Conservation (phyloP, 2,113 vertebrate genomes). For the Anthoscopus minutus region DNA sequence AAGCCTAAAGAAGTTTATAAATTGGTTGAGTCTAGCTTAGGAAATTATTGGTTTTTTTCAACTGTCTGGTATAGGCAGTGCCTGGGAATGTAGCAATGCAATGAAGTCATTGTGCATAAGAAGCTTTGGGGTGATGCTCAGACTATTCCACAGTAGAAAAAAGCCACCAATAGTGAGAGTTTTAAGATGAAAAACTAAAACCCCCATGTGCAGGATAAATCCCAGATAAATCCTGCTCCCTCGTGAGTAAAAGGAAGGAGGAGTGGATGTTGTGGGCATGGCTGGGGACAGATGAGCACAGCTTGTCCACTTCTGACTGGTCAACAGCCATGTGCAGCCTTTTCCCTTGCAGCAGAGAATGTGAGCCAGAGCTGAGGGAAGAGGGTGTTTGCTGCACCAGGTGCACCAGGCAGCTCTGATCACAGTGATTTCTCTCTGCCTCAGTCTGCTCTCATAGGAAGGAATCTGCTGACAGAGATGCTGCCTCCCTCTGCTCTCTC, state of each 20-base stretch:
- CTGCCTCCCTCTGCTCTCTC: neutral
- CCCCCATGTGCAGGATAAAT: fast-evolving
- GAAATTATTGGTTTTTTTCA: neutral
- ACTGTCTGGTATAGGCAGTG: neutral
- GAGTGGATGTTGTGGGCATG: neutral
- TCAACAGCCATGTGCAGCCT: neutral
- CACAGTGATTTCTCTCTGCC: neutral
- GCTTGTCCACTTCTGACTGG: neutral
- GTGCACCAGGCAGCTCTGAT: neutral
- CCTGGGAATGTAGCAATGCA: neutral
- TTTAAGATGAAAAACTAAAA: neutral
- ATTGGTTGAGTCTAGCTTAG: neutral
- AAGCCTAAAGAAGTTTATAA: neutral
- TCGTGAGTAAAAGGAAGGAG: fast-evolving
- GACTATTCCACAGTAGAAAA: neutral
- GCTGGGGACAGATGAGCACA: neutral
- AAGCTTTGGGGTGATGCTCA: neutral
- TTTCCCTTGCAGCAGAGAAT: neutral
- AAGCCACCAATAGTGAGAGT: neutral
- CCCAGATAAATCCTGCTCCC: neutral
- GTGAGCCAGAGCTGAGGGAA: neutral
- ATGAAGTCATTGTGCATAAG: neutral
- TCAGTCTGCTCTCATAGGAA: neutral
- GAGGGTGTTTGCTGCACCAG: neutral
- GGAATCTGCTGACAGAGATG: neutral